phyloP scores from a whole-genome alignment of 2,113 vertebrate genomes.

The Triplophysa siluroides region DNA sequence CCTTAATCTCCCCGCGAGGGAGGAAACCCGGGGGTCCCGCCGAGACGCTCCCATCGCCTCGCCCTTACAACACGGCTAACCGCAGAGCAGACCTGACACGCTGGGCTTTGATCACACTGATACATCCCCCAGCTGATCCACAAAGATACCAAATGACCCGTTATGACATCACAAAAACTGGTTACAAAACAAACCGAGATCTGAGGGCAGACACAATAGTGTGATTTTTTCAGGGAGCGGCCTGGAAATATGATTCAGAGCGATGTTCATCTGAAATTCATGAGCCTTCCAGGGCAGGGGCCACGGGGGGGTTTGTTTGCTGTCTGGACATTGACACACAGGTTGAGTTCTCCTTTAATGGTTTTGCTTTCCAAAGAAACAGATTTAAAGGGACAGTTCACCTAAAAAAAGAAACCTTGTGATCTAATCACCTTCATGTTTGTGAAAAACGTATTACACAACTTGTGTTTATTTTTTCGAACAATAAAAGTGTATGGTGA shows the following conservation, averaged over 20 bases:
- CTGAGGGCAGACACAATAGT: background rate
- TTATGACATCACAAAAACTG: conserved; percentile 45
- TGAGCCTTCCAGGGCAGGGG: background rate
- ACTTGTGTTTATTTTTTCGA: too few species aligned
- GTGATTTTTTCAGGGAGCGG: conserved; percentile 6
- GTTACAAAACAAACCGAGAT: conserved; percentile 10
- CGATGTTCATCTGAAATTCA: conserved; percentile 36
- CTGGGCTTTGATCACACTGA: conserved; percentile 47
- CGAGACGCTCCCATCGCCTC: background rate
- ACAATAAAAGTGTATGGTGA: too few species aligned
- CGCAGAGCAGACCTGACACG: background rate
- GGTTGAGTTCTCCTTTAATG: background rate
- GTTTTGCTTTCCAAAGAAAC: background rate
- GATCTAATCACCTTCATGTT: too few species aligned
- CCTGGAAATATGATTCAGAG: conserved; percentile 18
- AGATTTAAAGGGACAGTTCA: conserved; percentile 7
- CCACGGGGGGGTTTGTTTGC: background rate
- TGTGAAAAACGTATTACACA: too few species aligned
- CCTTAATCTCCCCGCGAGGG: conserved; percentile 16
- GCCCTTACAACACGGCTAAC: conserved; percentile 17
- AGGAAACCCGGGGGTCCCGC: conserved; percentile 2
- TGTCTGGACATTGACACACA: background rate
- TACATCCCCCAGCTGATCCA: conserved; percentile 46
- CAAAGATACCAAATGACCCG: conserved; percentile 37
- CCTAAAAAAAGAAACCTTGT: background rate